Conservation (phyloP, 2,888 invertebrate genomes). For the Rhopalosiphum nymphaeae region DNA sequence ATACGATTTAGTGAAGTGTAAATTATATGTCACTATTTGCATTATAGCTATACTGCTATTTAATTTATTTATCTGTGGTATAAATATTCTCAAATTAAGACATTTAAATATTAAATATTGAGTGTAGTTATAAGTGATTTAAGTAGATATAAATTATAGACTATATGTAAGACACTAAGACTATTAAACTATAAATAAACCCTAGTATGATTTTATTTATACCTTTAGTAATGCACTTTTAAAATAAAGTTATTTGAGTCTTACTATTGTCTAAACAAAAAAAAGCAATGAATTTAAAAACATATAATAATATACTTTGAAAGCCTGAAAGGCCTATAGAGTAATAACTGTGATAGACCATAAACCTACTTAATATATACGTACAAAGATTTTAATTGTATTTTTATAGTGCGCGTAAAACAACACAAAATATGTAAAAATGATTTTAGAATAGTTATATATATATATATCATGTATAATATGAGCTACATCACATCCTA, state of each 20-base stretch:
- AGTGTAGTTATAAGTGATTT: neutral
- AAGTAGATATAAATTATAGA: neutral
- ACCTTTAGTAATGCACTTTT: neutral
- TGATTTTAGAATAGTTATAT: neutral
- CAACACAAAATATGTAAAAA: neutral
- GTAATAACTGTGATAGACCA: neutral
- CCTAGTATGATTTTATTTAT: neutral
- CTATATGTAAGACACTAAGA: neutral
- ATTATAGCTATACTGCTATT: neutral
- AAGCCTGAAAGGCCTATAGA: constrained; percentile 17
- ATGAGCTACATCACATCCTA: neutral
- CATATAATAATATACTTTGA: neutral
- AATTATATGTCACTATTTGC: neutral
- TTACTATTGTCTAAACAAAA: neutral
- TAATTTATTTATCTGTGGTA: neutral
- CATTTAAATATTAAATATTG: neutral
- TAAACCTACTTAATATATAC: constrained; percentile 1
- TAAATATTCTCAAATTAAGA: neutral
- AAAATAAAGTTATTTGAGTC: neutral
- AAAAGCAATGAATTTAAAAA: constrained; percentile 23
- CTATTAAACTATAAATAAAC: neutral
- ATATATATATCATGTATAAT: neutral
- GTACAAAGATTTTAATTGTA: neutral
- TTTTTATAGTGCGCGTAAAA: neutral
- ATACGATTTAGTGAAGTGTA: neutral